These are phyloP conservation scores for Nesospiza acunhae DNA, from an alignment of 2,113 vertebrate genomes.

Conservation along the genomic window DNA sequence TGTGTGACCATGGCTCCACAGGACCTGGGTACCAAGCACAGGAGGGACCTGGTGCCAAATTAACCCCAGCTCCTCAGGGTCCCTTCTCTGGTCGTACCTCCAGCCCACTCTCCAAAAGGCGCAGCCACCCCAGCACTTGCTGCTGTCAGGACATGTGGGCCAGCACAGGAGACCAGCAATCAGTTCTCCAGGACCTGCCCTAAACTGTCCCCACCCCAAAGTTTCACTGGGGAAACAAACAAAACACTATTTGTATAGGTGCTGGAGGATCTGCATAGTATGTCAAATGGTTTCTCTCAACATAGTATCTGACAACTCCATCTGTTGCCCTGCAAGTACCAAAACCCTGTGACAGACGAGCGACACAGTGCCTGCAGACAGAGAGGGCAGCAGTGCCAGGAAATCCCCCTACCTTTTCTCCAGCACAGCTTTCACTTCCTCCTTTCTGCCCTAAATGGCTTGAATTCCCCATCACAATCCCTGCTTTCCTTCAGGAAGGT, in stretches of 20 bases:
- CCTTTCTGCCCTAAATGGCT: background rate
- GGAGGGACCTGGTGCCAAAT: background rate
- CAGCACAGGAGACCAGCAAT: background rate
- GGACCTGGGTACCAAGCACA: background rate
- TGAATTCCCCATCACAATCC: background rate
- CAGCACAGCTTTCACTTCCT: conserved; percentile 5
- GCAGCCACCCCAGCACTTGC: background rate
- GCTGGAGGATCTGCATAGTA: background rate
- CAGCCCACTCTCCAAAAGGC: background rate
- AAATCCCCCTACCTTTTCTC: background rate
- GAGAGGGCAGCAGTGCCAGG: background rate
- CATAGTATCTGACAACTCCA: background rate
- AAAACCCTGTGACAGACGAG: background rate
- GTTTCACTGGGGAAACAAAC: background rate
- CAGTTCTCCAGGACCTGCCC: background rate
- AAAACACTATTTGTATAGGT: background rate
- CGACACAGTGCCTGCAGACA: fast-evolving
- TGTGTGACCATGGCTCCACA: background rate
- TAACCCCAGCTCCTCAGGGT: background rate
- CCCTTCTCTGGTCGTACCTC: background rate
- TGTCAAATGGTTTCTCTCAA: background rate
- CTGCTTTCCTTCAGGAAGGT: background rate
- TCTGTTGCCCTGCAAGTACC: background rate
- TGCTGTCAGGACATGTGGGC: background rate
- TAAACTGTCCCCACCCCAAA: background rate